Base-by-base conservation (phyloP, 1,140 invertebrate species). In the Conus ventricosus region DNA sequence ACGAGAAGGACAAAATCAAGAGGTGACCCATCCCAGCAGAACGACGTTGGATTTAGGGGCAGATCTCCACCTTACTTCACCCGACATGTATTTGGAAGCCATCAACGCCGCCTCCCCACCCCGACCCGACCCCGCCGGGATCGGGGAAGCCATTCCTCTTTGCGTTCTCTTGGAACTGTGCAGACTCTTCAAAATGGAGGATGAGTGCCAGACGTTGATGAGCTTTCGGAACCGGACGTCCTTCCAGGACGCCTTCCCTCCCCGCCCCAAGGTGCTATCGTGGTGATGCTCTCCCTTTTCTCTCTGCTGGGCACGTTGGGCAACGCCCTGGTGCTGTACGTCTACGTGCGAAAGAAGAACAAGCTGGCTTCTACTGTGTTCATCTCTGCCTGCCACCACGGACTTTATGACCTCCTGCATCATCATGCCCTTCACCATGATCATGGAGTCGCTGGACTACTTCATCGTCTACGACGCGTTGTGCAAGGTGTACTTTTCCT, bases 401-500 rank as follows among this genome's bases (percentile, higher is more conserved):
- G n/a, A 95, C 87, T 92, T 95, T 39, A 85, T 94, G 8, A 94
- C 93, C 1, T 94, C 94, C 54, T 71, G 93, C 5, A 81, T 94
- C 13, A 91, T 94, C 23, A 93, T 95, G 85, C 94, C 94, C 6
- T 93, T 89, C 83, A 95, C 94, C 7, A 92, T 94, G 39, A 89
- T 91, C 57, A 90, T 92, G 5, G 91, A 94, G 83, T 90, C 90
- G 39, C 83, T 92, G 25, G 84, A 91, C 87, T 93, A 93, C 82
- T 39, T 90, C 27, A 83, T 94, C 13, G 81, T 84, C 6, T 91
- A 88, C 87, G 93, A 94, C 78, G 27, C 91, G 17, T 67, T 93
- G 39, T 95, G 95, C 87, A 95, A 95, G 86, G 25, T n/a, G 0
- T 95, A 94, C 88, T 90, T 93, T 95, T 95, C 87, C 80, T 95